Base-by-base conservation (phyloP, 37 sponge, comb jelly and placozoan genomes). In the Axinella damicornis region DNA sequence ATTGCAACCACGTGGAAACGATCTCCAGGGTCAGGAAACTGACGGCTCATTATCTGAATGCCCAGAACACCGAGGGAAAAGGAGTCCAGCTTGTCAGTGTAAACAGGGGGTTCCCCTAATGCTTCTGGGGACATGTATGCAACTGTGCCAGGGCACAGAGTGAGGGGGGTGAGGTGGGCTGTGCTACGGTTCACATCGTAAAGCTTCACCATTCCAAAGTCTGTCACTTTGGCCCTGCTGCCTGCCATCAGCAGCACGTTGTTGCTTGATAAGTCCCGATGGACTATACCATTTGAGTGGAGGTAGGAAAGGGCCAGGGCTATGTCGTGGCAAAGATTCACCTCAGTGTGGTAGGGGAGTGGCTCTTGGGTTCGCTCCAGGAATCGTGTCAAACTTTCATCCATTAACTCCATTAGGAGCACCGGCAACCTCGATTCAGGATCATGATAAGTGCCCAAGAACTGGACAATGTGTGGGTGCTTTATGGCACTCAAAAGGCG, bases 41-140 rank as follows among this genome's bases (percentile, higher is more conserved):
- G 34, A 2, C 52, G 19, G 14, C 53, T 71, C 72, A 71, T 19
- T 5, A 71, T 71, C 52, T 71, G 72, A 24, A 71, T 18, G 2
- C 34, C 25, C n/a, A 71, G 1, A 16, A 71, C 72, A 41, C 72
- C 72, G 38, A 71, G 11, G 2, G 72, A 71, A 37, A 71, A 71
- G 72, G 9, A 5, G 25, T 71, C 72, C 21, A 71, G 2, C 38
- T 71, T 71, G n/a, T 71, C 72, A 17, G 72, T 71, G 25, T 71
- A 37, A 1, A 15, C 17, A 2, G 72, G 72, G 17, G 24, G 34
- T 13, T 71, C 72, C 52, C 38, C 38, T 14, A 40, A 2, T 33
- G 72, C 72, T 24, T 71, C 72, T 41, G 72, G 72, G 24, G 72
- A 41, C 72, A 71, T 71, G 72, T 71, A 71, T 2, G 39, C 39